Percentiles rank a stretch among this genome's conserved stretches.
These are phyloP conservation scores for Parotocinclus haroldoi DNA, from an alignment of 2,797 vertebrate genomes.

Conservation along the genomic window DNA sequence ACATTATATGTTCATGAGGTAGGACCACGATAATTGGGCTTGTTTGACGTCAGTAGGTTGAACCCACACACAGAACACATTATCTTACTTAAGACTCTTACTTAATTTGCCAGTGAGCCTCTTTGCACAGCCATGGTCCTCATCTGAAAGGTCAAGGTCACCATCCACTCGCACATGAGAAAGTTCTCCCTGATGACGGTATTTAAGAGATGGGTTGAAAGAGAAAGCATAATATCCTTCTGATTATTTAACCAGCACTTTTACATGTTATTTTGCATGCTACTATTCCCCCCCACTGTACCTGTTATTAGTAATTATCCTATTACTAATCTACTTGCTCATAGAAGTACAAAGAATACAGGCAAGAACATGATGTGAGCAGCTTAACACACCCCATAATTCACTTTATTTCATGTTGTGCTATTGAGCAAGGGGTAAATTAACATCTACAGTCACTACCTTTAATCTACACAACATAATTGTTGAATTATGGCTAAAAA, in stretches of 20 bases:
- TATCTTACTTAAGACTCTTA: constrained; percentile 52
- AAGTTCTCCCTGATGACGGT: constrained; percentile 70
- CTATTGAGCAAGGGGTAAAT: constrained; percentile 12
- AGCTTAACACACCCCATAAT: not conserved
- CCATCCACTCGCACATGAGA: constrained; percentile 58
- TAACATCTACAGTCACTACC: not conserved
- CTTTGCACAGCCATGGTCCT: constrained; percentile 54
- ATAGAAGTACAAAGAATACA: constrained; percentile 10
- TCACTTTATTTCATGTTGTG: not conserved
- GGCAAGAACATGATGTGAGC: constrained; percentile 20
- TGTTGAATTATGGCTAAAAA: not conserved
- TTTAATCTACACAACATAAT: constrained; percentile 14
- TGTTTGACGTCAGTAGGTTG: constrained; percentile 42
- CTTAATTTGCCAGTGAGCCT: constrained; percentile 48
- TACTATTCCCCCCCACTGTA: constrained; percentile 22
- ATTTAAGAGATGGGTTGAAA: constrained; percentile 65
- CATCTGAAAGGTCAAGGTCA: constrained; percentile 76
- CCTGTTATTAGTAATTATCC: constrained; percentile 1
- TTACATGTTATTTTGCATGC: constrained; percentile 34
- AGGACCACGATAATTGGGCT: constrained; percentile 42
- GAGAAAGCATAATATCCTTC: constrained; percentile 34
- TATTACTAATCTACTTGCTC: constrained; percentile 11
- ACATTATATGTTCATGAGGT: constrained; percentile 25
- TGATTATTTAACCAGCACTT: constrained; percentile 27
- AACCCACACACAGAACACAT: constrained; percentile 12